Evolutionary conservation across 2,888 invertebrate genomes (phyloP).

Genomic region (Apotomis betuletana): DNA sequence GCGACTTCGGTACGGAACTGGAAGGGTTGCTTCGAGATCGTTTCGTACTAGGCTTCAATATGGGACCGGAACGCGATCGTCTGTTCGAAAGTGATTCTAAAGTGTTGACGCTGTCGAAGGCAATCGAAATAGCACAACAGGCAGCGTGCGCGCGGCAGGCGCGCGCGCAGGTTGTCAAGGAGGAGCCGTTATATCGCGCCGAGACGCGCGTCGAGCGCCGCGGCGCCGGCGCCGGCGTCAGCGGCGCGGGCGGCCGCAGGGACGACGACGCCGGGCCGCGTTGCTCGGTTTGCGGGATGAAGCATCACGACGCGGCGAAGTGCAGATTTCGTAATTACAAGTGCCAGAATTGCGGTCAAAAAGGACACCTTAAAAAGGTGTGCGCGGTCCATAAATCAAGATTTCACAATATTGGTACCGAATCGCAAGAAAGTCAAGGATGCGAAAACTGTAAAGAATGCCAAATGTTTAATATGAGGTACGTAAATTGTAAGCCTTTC

Average conservation of each 20-base stretch:
- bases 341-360: conserved; percentile 12
- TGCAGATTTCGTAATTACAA: conserved; percentile 8
- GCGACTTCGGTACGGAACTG: conserved; percentile 2
- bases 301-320: not conserved
- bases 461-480: no score
- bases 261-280: not conserved
- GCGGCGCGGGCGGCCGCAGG: not conserved
- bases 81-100: not conserved
- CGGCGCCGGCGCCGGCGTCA: not conserved
- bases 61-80: conserved; percentile 1
- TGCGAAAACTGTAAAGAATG: no score
- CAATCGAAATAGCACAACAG: not conserved
- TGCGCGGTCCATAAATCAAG: not conserved
- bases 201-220: no score
- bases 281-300: not conserved
- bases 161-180: not conserved
- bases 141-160: not conserved
- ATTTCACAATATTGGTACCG: not conserved
- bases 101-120: not conserved
- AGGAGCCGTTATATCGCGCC: not conserved
- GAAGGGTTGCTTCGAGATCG: not conserved
- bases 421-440: no score
- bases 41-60: not conserved
- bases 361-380: not conserved
- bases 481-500: no score